Conservation (phyloP, 2,113 vertebrate genomes). For the Oreotrochilus melanogaster region DNA sequence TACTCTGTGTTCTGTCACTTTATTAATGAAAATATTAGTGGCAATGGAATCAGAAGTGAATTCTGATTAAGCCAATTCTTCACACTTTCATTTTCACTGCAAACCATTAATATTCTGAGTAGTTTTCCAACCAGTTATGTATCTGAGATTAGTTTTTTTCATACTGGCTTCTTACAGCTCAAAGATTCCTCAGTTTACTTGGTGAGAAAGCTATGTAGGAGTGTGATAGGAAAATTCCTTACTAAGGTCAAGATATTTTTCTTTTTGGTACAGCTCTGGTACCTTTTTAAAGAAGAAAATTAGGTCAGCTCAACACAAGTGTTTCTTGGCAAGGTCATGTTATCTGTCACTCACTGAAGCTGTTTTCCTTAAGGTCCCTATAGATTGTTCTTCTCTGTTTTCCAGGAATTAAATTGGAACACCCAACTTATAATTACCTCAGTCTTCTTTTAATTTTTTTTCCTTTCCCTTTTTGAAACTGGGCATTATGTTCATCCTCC, state of each 20-base stretch:
- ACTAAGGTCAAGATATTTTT: not conserved
- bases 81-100: not conserved
- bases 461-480: not conserved
- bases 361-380: not conserved
- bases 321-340: not conserved
- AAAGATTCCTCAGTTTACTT: not conserved
- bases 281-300: not conserved
- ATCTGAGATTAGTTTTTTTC: not conserved
- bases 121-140: not conserved
- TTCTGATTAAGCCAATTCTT: not conserved
- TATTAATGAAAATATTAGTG: not conserved
- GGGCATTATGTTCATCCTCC: not conserved
- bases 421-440: not conserved
- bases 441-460: not conserved
- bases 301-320: not conserved
- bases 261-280: not conserved
- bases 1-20: not conserved
- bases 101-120: not conserved
- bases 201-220: not conserved
- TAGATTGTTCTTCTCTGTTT: not conserved
- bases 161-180: not conserved
- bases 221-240: not conserved
- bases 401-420: not conserved
- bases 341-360: not conserved
- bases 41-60: not conserved